Evolutionary conservation across 2,888 invertebrate species (phyloP), one percentile per base, ranked within the genome.

Genomic region (Oithona nana): DNA sequence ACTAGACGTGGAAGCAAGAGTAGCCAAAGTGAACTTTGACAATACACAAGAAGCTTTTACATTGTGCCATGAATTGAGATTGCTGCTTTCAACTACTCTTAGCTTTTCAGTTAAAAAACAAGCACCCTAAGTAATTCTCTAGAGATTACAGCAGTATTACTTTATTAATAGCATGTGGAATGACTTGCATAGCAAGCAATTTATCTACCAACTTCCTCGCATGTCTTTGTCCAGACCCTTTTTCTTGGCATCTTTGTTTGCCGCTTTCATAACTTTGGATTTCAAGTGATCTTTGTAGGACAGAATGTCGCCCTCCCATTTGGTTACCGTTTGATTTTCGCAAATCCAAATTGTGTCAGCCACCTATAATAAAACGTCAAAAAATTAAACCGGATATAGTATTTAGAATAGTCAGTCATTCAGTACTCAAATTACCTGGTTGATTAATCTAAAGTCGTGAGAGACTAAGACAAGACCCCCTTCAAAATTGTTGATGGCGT

Each of bases 331-430:
- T 70, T 86, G 87, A 66, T 98, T 87, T 74, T 97, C 95, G 74
- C 98, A 99, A 54, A 98, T 86, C 98, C 97, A 99, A 73, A 98
- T 97, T 75, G 94, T 93, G 73, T 98, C 86, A 11, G 97, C 97
- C 31, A 98, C 97, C 94, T 95, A 70, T 57, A 72, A 69, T n/a
- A n/a, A n/a, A n/a, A n/a, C n/a, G n/a, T n/a, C n/a, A n/a, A n/a
- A n/a, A n/a, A n/a, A n/a, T n/a, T n/a, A n/a, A n/a, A n/a, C n/a
- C n/a, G n/a, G n/a, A n/a, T n/a, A n/a, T n/a, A n/a, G n/a, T n/a
- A n/a, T n/a, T n/a, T n/a, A n/a, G n/a, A n/a, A n/a, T n/a, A 16
- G 16, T 39, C 39, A 39, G 8, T 39, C 39, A 13, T 13, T 39
- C 39, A 39, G 11, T 39, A 8, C 16, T 13, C 8, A n/a, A 49